Percentiles rank a stretch among this genome's conserved stretches.
phyloP scores from a whole-genome alignment of 2,888 invertebrate species.

The Melangyna quadrimaculata region DNA sequence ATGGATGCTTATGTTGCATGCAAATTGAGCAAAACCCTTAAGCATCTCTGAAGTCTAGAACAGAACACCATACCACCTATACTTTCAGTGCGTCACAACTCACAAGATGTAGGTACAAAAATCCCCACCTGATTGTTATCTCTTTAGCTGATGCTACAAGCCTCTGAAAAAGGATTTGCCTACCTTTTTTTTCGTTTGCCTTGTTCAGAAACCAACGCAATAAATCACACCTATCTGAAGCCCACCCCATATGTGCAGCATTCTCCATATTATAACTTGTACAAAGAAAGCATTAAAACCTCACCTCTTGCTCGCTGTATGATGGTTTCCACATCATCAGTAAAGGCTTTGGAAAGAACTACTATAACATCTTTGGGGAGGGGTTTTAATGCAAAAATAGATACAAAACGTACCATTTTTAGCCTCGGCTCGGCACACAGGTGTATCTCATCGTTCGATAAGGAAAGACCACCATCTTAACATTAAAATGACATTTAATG shows the following conservation, averaged over 20 bases:
- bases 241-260: slow-evolving; percentile 59
- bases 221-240: slow-evolving; percentile 69
- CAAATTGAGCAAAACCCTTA: slow-evolving; percentile 23
- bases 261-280: background rate
- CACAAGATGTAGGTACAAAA: slow-evolving; percentile 28
- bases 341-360: background rate
- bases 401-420: slow-evolving; percentile 45
- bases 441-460: slow-evolving; percentile 68
- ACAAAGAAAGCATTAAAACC: slow-evolving; percentile 55
- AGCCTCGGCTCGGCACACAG: slow-evolving; percentile 38
- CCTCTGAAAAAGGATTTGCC: slow-evolving; percentile 60
- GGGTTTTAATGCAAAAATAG: slow-evolving; percentile 27
- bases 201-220: slow-evolving; percentile 59
- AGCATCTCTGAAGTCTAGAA: background rate
- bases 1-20: slow-evolving; percentile 36
- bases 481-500: slow-evolving; percentile 71
- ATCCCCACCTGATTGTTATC: slow-evolving; percentile 66
- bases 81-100: slow-evolving; percentile 20
- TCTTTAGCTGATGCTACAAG: slow-evolving; percentile 56
- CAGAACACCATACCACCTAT: background rate
- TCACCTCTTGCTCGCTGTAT: slow-evolving; percentile 26
- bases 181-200: slow-evolving; percentile 17
- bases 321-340: slow-evolving; percentile 39
- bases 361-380: slow-evolving; percentile 40
- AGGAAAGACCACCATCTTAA: slow-evolving; percentile 67